phyloP scores from a whole-genome alignment of 2,888 invertebrate genomes.

The Cheilosia urbana region DNA sequence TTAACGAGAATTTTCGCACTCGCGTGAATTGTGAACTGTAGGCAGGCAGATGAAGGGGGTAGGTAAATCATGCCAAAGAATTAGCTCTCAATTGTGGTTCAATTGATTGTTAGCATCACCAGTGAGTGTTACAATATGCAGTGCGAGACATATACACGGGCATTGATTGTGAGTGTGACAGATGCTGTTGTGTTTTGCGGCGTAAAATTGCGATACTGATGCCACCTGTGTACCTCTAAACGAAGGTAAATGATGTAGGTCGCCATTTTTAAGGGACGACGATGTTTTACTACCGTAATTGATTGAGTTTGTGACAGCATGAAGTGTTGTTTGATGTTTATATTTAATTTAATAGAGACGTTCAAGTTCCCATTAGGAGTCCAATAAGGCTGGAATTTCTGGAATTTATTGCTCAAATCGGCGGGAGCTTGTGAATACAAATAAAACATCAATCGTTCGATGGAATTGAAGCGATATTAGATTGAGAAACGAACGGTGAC shows the following conservation, averaged over 20 bases:
- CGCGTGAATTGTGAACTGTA: slow-evolving; percentile 32
- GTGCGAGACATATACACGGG: background rate
- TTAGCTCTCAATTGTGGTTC: slow-evolving; percentile 58
- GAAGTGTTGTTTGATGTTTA: slow-evolving; percentile 52
- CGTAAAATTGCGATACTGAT: slow-evolving; percentile 30
- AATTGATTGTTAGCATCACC: slow-evolving; percentile 50
- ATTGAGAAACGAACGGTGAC: no score
- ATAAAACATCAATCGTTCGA: no score
- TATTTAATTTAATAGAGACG: slow-evolving; percentile 45
- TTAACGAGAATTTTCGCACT: slow-evolving; percentile 60
- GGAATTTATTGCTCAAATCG: slow-evolving; percentile 5
- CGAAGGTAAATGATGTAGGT: slow-evolving; percentile 69
- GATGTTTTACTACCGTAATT: slow-evolving; percentile 49
- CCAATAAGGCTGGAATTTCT: background rate
- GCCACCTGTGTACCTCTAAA: slow-evolving; percentile 57
- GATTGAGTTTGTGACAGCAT: slow-evolving; percentile 53
- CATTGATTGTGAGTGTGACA: slow-evolving; percentile 7
- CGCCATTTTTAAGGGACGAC: slow-evolving; percentile 33
- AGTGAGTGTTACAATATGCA: slow-evolving; percentile 32
- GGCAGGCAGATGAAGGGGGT: background rate
- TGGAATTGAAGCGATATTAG: no score
- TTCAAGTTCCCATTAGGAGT: slow-evolving; percentile 6
- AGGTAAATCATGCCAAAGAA: slow-evolving; percentile 18
- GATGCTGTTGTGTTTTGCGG: slow-evolving; percentile 10
- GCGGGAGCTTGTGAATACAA: background rate